phyloP scores from a whole-genome alignment of 92 coral and sea anemone genomes.

The Paragorgia papillata region DNA sequence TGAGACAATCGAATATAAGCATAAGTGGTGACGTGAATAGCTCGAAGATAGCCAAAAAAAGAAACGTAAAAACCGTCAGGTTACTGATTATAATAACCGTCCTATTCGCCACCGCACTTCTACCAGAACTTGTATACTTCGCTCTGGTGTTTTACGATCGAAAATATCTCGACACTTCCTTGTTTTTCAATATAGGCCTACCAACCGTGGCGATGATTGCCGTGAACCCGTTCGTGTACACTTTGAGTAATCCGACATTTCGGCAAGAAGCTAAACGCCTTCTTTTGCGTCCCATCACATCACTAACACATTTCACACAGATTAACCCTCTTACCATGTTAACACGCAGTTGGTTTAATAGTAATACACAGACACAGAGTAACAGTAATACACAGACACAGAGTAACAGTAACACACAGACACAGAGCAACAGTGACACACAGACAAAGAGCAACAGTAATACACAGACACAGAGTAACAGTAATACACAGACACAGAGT shows the following conservation, averaged over 20 bases:
- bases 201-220: slow-evolving; percentile 22
- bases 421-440: no score
- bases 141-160: slow-evolving; percentile 4
- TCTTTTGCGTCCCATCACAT: not conserved
- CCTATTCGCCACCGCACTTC: not conserved
- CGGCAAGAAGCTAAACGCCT: slow-evolving; percentile 9
- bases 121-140: slow-evolving; percentile 32
- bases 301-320: no score
- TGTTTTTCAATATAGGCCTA: slow-evolving; percentile 20
- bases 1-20: not conserved
- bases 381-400: no score
- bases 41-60: not conserved
- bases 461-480: no score
- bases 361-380: no score
- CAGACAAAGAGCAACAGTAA: no score
- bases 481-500: no score
- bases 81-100: not conserved
- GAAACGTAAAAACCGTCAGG: not conserved
- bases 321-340: no score
- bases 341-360: no score
- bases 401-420: no score
- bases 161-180: slow-evolving; percentile 5
- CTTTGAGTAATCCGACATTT: slow-evolving; percentile 21
- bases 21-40: not conserved
- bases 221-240: slow-evolving; percentile 25